A percentile compares a stretch with the other conserved stretches of the same genome.
These are phyloP conservation scores for Oriolus oriolus DNA, from an alignment of 2,113 vertebrate species.

Conservation along the genomic window DNA sequence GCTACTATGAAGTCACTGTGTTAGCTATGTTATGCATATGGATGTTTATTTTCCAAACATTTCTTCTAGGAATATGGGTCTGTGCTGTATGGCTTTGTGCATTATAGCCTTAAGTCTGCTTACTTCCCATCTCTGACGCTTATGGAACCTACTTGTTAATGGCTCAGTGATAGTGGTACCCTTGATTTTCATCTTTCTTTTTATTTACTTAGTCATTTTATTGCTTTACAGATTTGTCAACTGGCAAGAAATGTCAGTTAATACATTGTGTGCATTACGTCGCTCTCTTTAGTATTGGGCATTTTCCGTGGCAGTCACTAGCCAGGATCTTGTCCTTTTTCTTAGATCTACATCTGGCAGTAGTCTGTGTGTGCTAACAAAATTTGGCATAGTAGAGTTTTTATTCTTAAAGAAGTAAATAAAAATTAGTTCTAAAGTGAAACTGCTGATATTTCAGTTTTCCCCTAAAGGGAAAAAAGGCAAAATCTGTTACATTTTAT, in stretches of 20 bases:
- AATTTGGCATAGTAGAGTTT: neutral
- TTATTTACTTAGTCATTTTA: neutral
- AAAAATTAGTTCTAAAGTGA: neutral
- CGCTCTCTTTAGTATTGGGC: neutral
- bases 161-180: neutral
- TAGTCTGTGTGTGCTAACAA: neutral
- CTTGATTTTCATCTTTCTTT: neutral
- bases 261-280: neutral
- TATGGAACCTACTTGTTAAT: neutral
- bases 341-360: neutral
- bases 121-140: neutral
- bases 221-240: neutral
- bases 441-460: neutral
- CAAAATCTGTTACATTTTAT: neutral
- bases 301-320: neutral
- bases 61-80: neutral
- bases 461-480: neutral
- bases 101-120: neutral
- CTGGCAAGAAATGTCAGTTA: neutral
- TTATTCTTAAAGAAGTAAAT: neutral
- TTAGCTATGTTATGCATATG: neutral
- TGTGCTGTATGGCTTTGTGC: neutral
- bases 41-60: neutral
- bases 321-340: neutral
- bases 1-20: neutral